Evolutionary conservation across 2,113 vertebrate species (phyloP).

Genomic region (Candoia aspera): DNA sequence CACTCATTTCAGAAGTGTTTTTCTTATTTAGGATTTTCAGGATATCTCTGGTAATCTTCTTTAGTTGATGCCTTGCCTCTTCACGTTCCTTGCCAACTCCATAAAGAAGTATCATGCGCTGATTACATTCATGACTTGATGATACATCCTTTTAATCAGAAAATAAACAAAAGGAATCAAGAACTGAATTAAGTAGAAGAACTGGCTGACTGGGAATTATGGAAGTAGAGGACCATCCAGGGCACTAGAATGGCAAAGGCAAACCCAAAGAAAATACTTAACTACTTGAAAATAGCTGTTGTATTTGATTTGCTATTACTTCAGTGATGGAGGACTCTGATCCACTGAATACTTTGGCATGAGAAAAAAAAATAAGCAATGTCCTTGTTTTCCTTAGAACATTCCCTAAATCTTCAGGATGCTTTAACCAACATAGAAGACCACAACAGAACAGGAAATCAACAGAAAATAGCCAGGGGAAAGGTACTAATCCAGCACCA

Average conservation of each 20-base stretch:
- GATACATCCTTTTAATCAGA: conserved; percentile 74
- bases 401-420: not conserved
- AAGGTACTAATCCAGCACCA: not conserved
- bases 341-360: not conserved
- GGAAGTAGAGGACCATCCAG: not conserved
- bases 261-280: not conserved
- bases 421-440: not conserved
- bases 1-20: conserved; percentile 65
- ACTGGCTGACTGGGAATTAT: not conserved
- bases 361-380: not conserved
- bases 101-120: conserved; percentile 74
- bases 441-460: not conserved
- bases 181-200: not conserved
- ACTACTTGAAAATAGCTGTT: not conserved
- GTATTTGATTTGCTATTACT: not conserved
- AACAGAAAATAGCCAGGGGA: not conserved
- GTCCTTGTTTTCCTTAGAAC: not conserved
- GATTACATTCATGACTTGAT: conserved; percentile 75
- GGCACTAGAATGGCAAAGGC: not conserved
- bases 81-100: conserved; percentile 72
- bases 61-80: conserved; percentile 73
- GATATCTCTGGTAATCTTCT: conserved; percentile 78
- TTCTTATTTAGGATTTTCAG: conserved; percentile 77
- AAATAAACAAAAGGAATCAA: not conserved
- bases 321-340: not conserved